These are phyloP conservation scores for Microtus richardsoni DNA, from an alignment of 2,113 vertebrate genomes.

Conservation along the genomic window DNA sequence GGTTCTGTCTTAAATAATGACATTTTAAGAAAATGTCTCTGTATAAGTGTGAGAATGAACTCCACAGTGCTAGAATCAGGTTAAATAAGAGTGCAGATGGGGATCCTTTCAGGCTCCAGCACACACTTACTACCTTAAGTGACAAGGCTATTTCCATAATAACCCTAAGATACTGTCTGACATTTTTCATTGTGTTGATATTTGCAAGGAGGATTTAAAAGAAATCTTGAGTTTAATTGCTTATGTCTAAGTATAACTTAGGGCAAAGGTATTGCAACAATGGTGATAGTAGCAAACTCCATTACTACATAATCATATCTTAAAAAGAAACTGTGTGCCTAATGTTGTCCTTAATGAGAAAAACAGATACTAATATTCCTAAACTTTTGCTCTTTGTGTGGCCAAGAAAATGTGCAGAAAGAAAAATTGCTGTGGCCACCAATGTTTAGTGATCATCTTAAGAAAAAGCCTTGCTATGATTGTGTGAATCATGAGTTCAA, in stretches of 20 bases:
- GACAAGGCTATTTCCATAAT: constrained; percentile 38
- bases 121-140: neutral
- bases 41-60: neutral
- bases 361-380: neutral
- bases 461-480: neutral
- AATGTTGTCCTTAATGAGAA: constrained; percentile 16
- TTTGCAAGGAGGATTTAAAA: neutral
- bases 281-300: neutral
- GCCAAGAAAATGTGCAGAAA: neutral
- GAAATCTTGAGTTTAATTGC: neutral
- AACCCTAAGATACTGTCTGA: neutral
- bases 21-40: constrained; percentile 8
- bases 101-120: neutral
- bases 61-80: neutral
- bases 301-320: neutral
- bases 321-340: neutral
- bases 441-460: neutral
- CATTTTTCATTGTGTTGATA: neutral
- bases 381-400: neutral
- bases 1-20: neutral
- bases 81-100: neutral
- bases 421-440: neutral
- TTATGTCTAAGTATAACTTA: neutral
- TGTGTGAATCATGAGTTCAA: neutral
- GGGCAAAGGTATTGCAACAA: neutral